These are phyloP conservation scores for Perca fluviatilis DNA, from an alignment of 2,113 vertebrate genomes.

Conservation along the genomic window DNA sequence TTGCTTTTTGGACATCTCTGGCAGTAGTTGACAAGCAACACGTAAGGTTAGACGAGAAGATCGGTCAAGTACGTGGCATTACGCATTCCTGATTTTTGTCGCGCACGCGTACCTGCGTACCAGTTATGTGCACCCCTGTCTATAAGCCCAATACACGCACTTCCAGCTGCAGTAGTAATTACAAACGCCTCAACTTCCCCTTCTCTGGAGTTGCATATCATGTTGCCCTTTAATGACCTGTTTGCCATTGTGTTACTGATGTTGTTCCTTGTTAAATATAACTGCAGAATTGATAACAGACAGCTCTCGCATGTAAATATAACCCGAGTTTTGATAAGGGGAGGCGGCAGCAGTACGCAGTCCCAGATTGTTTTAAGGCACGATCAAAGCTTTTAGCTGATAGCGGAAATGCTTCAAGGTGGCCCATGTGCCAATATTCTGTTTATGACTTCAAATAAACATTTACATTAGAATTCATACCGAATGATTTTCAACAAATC, in stretches of 20 bases:
- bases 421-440: neutral
- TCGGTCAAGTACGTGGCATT: no score
- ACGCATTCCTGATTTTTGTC: no score
- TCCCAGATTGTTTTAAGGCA: neutral
- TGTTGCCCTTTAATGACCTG: constrained; percentile 25
- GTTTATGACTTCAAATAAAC: no score
- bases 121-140: no score
- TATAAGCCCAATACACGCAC: neutral
- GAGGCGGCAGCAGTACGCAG: neutral
- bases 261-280: constrained; percentile 61
- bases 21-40: no score
- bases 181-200: neutral
- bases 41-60: no score
- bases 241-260: neutral
- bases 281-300: constrained; percentile 51
- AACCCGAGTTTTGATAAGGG: constrained; percentile 12
- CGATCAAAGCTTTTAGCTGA: neutral
- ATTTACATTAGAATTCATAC: no score
- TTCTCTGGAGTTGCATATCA: constrained; percentile 12
- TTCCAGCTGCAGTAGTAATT: neutral
- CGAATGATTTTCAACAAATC: no score
- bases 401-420: neutral
- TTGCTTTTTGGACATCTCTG: no score
- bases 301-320: constrained; percentile 25
- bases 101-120: no score